A percentile compares a stretch with the other conserved stretches of the same genome.
These are phyloP conservation scores for Stenopsyche tienmushanensis DNA, from an alignment of 1,140 invertebrate species.

Conservation along the genomic window DNA sequence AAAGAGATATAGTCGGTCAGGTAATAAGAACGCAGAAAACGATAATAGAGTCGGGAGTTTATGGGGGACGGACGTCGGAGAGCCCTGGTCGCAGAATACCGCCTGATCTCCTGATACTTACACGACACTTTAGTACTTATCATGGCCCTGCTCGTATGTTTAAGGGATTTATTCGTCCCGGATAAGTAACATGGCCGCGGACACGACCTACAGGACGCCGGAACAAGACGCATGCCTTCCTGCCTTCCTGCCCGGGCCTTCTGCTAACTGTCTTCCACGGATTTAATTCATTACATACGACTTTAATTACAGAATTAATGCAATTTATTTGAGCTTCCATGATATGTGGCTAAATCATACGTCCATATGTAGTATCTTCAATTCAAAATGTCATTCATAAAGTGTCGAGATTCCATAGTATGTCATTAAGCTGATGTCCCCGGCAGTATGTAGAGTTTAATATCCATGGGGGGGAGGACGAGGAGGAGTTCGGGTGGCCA, in stretches of 20 bases:
- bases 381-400: too few relatives aligned
- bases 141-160: slow-evolving; percentile 34
- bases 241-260: too few relatives aligned
- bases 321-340: too few relatives aligned
- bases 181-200: slow-evolving; percentile 31
- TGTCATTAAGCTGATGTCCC: too few relatives aligned
- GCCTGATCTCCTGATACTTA: slow-evolving; percentile 31
- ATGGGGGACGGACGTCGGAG: slow-evolving; percentile 38
- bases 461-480: background rate
- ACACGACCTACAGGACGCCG: background rate
- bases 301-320: too few relatives aligned
- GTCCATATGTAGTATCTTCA: too few relatives aligned
- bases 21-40: slow-evolving; percentile 43
- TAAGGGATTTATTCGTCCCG: slow-evolving; percentile 33
- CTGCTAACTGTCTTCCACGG: too few relatives aligned
- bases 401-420: too few relatives aligned
- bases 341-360: too few relatives aligned
- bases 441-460: too few relatives aligned
- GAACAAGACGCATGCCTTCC: too few relatives aligned
- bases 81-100: slow-evolving; percentile 28
- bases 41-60: slow-evolving; percentile 41
- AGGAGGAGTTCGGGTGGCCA: background rate
- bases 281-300: too few relatives aligned
- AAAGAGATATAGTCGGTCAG: slow-evolving; percentile 40
- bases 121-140: slow-evolving; percentile 40